Percentiles rank a stretch among this genome's conserved stretches.
Evolutionary conservation across 2,113 vertebrate genomes (phyloP).

Genomic region (Lynx canadensis): DNA sequence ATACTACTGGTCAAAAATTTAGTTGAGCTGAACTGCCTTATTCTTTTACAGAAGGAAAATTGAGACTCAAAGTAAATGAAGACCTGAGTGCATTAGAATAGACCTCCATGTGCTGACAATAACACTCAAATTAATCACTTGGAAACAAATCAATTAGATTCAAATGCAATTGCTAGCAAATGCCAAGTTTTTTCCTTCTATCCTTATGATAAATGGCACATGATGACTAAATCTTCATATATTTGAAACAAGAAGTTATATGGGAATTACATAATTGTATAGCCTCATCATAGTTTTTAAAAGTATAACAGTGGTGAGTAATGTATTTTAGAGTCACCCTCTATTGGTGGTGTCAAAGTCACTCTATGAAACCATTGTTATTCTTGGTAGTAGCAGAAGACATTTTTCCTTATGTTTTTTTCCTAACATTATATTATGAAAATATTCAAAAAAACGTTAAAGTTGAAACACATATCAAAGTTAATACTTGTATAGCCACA

Average conservation of each 20-base stretch:
- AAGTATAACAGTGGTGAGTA: not conserved
- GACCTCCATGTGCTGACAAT: not conserved
- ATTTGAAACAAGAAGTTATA: not conserved
- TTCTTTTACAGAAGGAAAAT: not conserved
- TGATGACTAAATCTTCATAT: not conserved
- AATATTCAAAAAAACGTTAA: not conserved
- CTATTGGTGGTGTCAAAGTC: not conserved
- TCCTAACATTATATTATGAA: not conserved
- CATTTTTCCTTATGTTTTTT: not conserved
- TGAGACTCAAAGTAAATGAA: not conserved
- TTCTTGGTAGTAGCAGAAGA: not conserved
- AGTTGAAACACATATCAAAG: not conserved
- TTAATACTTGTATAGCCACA: not conserved
- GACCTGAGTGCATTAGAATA: not conserved
- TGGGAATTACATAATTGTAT: not conserved
- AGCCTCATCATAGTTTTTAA: not conserved
- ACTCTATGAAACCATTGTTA: not conserved
- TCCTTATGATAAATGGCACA: not conserved
- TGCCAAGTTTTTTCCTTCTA: not conserved
- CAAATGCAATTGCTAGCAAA: slow-evolving; percentile 2
- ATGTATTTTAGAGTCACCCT: not conserved
- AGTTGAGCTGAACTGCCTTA: not conserved
- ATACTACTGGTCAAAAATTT: not conserved
- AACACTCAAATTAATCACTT: not conserved
- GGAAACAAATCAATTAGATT: not conserved